Base-by-base conservation (phyloP, 2,113 vertebrate genomes). In the Ophiodon elongatus region DNA sequence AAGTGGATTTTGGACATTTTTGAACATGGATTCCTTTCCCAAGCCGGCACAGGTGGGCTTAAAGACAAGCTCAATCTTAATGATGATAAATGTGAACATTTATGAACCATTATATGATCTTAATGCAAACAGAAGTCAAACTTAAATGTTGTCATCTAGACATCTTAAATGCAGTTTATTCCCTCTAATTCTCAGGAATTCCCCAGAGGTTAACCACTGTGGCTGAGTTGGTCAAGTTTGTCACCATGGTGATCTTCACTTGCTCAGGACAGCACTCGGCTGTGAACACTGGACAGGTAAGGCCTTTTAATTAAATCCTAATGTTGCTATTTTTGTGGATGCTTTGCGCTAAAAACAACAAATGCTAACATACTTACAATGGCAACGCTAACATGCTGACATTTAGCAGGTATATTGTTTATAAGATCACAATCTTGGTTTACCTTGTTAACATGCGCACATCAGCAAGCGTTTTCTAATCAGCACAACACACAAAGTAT, bases 1-100 rank as follows among this genome's bases (percentile, higher is more conserved):
- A 92, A 68, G n/a, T 97, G 96, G 96, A 93, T 96, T 65, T 62
- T 56, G 7, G 96, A 96, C 72, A 96, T 97, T 92, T 96, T 94
- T 85, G 88, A 93, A 47, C 89, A 96, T 27, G 96, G 95, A 1
- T 95, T 96, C 11, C 91, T 96, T 23, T 91, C 90, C 31, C 83
- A 93, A 0, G 50, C 74, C 39, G 17, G 52, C 59, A 90, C 93
- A 92, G 96, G 96, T 97, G 75, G 23, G 19, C 1, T 35, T 41
- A 27, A 8, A 47, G 0, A 73, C 60, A 29, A 41, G 1, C 4
- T 59, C 4, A 15, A 8, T 54, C 11, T 27, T 31, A 0, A 54
- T 75, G 5, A 37, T 62, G 27, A 10, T 19, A 39, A 25, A 62
- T n/a, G 1, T 27, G 33, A 1, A 59, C 0, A 33, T 65, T 15